Conservation (phyloP, 1,140 invertebrate species). For the Dysdera silvatica region DNA sequence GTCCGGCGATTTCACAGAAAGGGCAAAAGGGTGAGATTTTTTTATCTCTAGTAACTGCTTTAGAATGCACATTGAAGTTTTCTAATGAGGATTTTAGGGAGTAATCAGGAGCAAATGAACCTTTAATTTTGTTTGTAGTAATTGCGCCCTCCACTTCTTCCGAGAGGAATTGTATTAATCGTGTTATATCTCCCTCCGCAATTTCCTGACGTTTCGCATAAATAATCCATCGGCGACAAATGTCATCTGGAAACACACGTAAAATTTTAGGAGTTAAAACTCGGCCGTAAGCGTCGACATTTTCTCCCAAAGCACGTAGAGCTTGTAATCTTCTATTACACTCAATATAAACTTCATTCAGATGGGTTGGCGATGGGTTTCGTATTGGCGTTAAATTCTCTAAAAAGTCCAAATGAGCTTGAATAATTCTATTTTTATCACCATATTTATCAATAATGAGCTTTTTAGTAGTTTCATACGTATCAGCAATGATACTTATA, state of each 20-base stretch:
- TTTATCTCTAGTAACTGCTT: no score
- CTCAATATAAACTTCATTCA: not conserved
- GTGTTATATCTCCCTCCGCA: conserved; percentile 1
- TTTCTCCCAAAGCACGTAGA: conserved; percentile 1
- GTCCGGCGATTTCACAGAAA: no score
- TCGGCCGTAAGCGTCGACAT: not conserved
- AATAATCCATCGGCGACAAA: not conserved
- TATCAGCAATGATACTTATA: not conserved
- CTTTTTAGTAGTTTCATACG: not conserved
- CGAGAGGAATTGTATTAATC: not conserved
- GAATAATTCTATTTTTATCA: not conserved
- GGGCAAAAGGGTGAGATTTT: no score
- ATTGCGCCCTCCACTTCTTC: conserved; percentile 1
- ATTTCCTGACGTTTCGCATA: not conserved
- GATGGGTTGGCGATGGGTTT: not conserved
- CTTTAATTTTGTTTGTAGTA: not conserved
- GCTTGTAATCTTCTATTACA: not conserved
- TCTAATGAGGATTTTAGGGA: not conserved
- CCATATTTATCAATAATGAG: not conserved
- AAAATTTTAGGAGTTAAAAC: not conserved
- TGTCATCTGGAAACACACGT: not conserved
- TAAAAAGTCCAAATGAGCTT: no score
- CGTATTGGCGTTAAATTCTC: no score
- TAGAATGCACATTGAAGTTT: no score
- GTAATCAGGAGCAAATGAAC: not conserved